A percentile compares a stretch with the other conserved stretches of the same genome.
phyloP scores from a whole-genome alignment of 2,113 vertebrate species.

The Melierax canorus region DNA sequence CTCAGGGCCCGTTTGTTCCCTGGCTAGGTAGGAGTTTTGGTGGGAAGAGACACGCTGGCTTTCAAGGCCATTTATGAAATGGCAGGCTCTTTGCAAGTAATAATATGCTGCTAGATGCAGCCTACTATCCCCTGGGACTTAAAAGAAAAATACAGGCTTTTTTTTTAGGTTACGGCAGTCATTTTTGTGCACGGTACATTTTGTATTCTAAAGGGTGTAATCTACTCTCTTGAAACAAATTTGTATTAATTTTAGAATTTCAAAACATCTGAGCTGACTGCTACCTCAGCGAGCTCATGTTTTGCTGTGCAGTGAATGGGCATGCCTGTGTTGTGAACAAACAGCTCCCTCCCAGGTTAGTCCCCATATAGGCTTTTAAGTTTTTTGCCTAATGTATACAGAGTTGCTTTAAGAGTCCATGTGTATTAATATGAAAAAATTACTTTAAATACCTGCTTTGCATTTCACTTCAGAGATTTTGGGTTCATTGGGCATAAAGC shows the following conservation, averaged over 20 bases:
- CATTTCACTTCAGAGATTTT: background rate
- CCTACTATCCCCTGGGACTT: background rate
- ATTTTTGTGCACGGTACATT: background rate
- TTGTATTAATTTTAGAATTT: background rate
- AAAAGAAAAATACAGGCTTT: background rate
- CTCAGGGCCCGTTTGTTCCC: accelerated
- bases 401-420: background rate
- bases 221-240: background rate
- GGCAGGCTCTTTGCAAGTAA: background rate
- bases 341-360: background rate
- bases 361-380: background rate
- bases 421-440: background rate
- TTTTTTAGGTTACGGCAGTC: background rate
- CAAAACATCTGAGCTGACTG: background rate
- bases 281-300: background rate
- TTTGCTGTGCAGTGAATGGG: background rate
- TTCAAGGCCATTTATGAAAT: background rate
- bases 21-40: accelerated
- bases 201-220: background rate
- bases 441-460: background rate
- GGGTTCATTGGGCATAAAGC: background rate
- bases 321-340: background rate
- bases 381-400: background rate
- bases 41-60: background rate
- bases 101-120: background rate